These are phyloP conservation scores for Sternotherus odoratus DNA, from an alignment of 2,797 vertebrate species.

Conservation along the genomic window DNA sequence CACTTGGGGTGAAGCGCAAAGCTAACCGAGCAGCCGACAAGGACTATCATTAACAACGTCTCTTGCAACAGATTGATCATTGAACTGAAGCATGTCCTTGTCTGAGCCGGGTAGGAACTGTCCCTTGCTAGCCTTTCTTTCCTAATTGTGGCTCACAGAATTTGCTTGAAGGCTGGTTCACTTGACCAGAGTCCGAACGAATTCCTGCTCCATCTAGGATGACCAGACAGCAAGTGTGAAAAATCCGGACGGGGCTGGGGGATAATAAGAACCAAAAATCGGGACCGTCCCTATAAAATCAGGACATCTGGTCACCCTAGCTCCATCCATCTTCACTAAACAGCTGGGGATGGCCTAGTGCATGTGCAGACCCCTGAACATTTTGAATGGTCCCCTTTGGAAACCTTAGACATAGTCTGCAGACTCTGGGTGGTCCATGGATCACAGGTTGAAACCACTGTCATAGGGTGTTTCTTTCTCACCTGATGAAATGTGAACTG, in stretches of 20 bases:
- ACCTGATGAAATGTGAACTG: not conserved
- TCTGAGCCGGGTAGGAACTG: not conserved
- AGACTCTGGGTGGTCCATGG: no score
- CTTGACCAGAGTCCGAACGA: not conserved
- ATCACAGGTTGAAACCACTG: not conserved
- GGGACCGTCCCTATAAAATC: no score
- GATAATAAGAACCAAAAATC: no score
- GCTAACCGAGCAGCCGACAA: not conserved
- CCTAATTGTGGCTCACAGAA: not conserved
- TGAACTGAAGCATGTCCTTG: not conserved
- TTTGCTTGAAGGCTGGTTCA: not conserved
- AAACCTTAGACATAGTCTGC: not conserved
- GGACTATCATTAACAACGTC: not conserved
- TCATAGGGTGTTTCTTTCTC: not conserved
- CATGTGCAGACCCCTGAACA: not conserved
- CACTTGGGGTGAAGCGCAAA: not conserved
- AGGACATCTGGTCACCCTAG: no score
- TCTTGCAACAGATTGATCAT: not conserved
- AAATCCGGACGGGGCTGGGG: no score
- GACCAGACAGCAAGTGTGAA: no score
- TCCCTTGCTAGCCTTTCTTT: not conserved
- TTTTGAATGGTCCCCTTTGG: not conserved
- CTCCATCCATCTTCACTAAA: not conserved
- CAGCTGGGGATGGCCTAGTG: no score
- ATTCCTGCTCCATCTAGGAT: not conserved